Conservation (phyloP, 2,888 invertebrate genomes). For the Drosophila nigritarsus region DNA sequence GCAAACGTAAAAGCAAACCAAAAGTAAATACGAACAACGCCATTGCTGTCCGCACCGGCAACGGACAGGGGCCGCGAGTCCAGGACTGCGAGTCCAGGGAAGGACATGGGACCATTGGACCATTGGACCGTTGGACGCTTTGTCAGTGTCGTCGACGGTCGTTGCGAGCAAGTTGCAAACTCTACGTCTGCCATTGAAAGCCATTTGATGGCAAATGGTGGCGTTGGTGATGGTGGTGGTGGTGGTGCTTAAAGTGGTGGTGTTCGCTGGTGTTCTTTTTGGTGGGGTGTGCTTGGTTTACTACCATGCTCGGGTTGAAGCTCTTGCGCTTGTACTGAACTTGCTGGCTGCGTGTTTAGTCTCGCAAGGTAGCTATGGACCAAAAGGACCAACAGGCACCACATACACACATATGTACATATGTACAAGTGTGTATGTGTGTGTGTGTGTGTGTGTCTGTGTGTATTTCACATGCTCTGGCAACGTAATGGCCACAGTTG, state of each 20-base stretch:
- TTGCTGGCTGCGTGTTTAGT: constrained; percentile 40
- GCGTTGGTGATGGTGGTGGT: constrained; percentile 15
- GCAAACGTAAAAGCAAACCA: constrained; percentile 35
- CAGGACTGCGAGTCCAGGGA: constrained; percentile 24
- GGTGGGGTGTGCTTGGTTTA: constrained; percentile 27
- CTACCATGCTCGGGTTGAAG: constrained; percentile 6
- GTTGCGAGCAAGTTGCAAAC: constrained; percentile 28
- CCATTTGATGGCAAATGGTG: constrained; percentile 67
- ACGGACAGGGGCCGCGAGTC: constrained; percentile 27
- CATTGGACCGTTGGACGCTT: constrained; percentile 25
- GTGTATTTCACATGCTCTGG: constrained; percentile 62
- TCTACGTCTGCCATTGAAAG: constrained; percentile 76
- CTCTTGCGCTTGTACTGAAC: constrained; percentile 16
- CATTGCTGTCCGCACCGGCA: constrained; percentile 69
- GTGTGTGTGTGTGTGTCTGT: constrained; percentile 28
- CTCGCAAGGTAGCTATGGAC: constrained; percentile 68
- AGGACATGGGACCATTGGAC: constrained; percentile 29
- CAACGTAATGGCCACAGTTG: constrained; percentile 80
- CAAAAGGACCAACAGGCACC: constrained; percentile 61
- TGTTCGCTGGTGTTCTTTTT: constrained; percentile 11
- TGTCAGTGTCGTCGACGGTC: constrained; percentile 22
- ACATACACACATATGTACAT: constrained; percentile 8
- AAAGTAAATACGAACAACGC: constrained; percentile 66
- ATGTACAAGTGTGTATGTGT: not conserved
- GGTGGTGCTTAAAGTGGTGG: constrained; percentile 9